These are phyloP conservation scores for Brachionus calyciflorus DNA, from an alignment of 1,140 invertebrate species.

Conservation along the genomic window DNA sequence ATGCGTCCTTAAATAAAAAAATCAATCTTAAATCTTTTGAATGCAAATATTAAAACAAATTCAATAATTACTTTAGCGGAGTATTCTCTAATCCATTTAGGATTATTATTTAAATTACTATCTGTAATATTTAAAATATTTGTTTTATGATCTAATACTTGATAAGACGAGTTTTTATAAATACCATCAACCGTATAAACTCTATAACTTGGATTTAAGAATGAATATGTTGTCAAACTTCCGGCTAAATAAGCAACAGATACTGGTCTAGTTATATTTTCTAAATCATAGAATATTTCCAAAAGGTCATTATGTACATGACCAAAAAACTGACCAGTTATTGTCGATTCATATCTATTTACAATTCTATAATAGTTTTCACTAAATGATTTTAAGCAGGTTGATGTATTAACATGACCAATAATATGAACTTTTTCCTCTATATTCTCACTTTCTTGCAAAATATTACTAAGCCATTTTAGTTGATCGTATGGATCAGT, in stretches of 20 bases:
- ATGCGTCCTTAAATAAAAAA: not conserved
- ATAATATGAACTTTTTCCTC: slow-evolving; percentile 90
- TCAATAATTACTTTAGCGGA: not conserved
- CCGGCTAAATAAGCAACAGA: slow-evolving; percentile 86
- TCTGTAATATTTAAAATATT: slow-evolving; percentile 25
- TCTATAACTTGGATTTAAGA: slow-evolving; percentile 44
- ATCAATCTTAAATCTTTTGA: not conserved
- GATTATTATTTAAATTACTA: not conserved
- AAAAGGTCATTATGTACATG: slow-evolving; percentile 62
- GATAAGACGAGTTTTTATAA: slow-evolving; percentile 6
- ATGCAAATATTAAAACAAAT: not conserved
- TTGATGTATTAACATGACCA: slow-evolving; percentile 86
- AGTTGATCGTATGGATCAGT: slow-evolving; percentile 91
- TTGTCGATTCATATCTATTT: slow-evolving; percentile 59
- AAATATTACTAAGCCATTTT: slow-evolving; percentile 69
- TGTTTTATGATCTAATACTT: slow-evolving; percentile 39
- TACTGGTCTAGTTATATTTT: slow-evolving; percentile 63
- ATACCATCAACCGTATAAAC: slow-evolving; percentile 40
- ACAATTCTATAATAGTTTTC: slow-evolving; percentile 62
- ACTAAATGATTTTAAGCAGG: slow-evolving; percentile 66
- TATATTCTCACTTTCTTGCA: slow-evolving; percentile 85
- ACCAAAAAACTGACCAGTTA: slow-evolving; percentile 63
- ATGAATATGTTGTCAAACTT: slow-evolving; percentile 78
- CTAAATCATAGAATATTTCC: slow-evolving; percentile 60
- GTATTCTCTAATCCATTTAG: slow-evolving; percentile 45